Conservation (phyloP, 2,888 invertebrate genomes). For the Cheilosia urbana region DNA sequence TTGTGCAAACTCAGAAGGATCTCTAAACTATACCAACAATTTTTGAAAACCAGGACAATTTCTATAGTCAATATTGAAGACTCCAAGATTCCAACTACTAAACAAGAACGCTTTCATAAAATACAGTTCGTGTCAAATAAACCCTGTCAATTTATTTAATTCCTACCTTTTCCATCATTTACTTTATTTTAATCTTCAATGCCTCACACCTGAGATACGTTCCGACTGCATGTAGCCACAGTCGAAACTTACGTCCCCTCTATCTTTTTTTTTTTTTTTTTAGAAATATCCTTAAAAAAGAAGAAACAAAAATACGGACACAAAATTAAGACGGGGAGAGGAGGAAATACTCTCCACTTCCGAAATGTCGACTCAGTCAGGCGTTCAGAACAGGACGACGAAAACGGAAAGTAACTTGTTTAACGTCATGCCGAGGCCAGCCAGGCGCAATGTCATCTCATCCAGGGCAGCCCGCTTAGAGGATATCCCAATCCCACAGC, state of each 20-base stretch:
- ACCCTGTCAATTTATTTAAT: no score
- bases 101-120: not conserved
- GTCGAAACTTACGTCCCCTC: constrained; percentile 42
- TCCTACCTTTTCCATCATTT: constrained; percentile 10
- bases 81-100: no score
- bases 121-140: not conserved
- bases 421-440: constrained; percentile 14
- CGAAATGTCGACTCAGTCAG: constrained; percentile 67
- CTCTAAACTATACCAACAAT: no score
- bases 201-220: constrained; percentile 44
- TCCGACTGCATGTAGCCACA: not conserved
- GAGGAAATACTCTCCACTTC: constrained; percentile 62
- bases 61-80: no score
- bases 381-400: constrained; percentile 63
- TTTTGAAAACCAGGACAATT: no score
- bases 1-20: no score
- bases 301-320: constrained; percentile 13
- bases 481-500: constrained; percentile 72
- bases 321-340: constrained; percentile 45
- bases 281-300: constrained; percentile 28
- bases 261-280: not conserved
- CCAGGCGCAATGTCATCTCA: constrained; percentile 62
- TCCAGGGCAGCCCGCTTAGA: constrained; percentile 32
- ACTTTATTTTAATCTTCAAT: constrained; percentile 31
- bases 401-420: constrained; percentile 66